phyloP scores from a whole-genome alignment of 2,797 vertebrate genomes.

The Pachyuromys duprasi region DNA sequence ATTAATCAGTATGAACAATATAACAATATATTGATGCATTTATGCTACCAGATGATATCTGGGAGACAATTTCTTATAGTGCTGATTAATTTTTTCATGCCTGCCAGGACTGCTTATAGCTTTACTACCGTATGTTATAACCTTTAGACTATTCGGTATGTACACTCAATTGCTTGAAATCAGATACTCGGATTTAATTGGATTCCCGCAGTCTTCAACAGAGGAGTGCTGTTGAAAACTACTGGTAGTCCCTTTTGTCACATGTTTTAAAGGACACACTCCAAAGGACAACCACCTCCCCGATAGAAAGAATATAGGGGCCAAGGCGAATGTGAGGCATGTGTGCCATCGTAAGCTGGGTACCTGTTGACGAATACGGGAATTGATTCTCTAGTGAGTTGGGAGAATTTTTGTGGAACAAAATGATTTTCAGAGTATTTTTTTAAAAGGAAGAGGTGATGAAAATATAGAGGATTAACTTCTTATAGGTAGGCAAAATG shows the following conservation, averaged over 20 bases:
- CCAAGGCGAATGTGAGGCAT: background rate
- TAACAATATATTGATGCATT: background rate
- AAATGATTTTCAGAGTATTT: background rate
- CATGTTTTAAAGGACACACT: background rate
- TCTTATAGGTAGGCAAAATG: background rate
- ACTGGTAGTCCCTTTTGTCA: background rate
- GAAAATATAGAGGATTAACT: background rate
- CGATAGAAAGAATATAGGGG: background rate
- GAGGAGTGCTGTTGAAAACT: background rate
- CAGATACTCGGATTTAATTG: constrained; percentile 32
- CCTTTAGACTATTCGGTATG: background rate
- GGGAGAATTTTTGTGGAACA: constrained; percentile 10
- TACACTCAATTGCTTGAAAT: constrained; percentile 27
- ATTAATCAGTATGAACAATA: constrained; percentile 30
- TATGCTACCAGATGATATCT: constrained; percentile 11
- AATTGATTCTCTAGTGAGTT: background rate
- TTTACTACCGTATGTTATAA: background rate
- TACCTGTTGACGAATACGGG: background rate
- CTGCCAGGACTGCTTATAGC: background rate
- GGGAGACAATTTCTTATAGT: constrained; percentile 31
- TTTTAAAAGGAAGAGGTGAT: constrained; percentile 32
- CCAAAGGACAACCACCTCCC: background rate
- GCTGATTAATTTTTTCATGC: constrained; percentile 51
- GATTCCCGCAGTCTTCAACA: background rate
- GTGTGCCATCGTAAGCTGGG: background rate